Evolutionary conservation across 2,888 invertebrate genomes (phyloP), one percentile per base, ranked within the genome.

Genomic region (Napeogenes inachia): DNA sequence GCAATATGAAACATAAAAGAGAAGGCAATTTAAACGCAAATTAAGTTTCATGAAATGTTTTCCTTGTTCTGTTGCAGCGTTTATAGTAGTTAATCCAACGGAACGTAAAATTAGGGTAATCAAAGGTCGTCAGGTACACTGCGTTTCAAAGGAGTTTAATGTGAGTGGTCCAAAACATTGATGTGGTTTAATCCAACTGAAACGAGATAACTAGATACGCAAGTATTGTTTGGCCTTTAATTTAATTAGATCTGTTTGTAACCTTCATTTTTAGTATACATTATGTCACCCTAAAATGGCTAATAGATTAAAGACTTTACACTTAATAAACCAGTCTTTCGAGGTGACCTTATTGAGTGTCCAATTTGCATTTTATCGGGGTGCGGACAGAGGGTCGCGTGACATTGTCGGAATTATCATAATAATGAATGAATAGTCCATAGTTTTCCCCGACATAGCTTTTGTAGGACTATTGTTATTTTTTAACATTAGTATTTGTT

Each of bases 291-390:
- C 21, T 50, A 12, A 30, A 50, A 30, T 4, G 3, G 6, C 30
- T 50, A 3, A 12, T 30, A 54, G 13, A 45, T 46, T 60, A 13
- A 45, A 21, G 42, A 35, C 38, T 50, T 42, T 62, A 60, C 59
- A 79, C 74, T 81, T 83, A 84, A 85, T 83, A 81, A 83, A 79
- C 82, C 82, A 84, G 78, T 80, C 79, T 82, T 85, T 86, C 80
- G 78, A 84, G 87, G 87, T 85, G 85, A 85, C 75, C 84, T 82
- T 83, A 83, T 84, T 82, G 83, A 84, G 76, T 77, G 75, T 69
- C 68, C 78, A 77, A 88, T 88, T 88, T 87, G 85, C 89, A 89
- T 89, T 83, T 87, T 88, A 88, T 89, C 89, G 79, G 84, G 79
- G 83, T 81, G 86, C 82, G 85, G 87, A 85, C 86, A 88, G 86